These are phyloP conservation scores for Acleris sparsana DNA, from an alignment of 2,888 invertebrate species.

Conservation along the genomic window DNA sequence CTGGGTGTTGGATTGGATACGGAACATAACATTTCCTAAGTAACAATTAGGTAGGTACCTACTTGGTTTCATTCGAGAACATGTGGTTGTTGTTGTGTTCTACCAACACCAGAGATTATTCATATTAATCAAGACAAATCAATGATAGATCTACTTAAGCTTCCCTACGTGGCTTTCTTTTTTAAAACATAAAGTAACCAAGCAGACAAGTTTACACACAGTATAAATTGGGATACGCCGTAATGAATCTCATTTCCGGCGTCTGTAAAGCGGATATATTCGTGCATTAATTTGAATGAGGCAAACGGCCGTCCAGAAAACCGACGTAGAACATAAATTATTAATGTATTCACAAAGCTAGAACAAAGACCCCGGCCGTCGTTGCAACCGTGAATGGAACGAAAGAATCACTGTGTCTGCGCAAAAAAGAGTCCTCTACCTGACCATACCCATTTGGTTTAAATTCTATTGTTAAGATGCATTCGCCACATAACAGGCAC, in stretches of 20 bases:
- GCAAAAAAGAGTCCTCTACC: conserved; percentile 64
- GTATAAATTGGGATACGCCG: background rate
- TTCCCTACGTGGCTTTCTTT: background rate
- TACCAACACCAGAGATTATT: too few relatives aligned
- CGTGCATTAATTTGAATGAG: conserved; percentile 32
- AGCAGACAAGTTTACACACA: background rate
- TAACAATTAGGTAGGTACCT: background rate
- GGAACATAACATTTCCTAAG: background rate
- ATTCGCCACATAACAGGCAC: conserved; percentile 37
- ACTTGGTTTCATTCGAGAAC: conserved; percentile 18
- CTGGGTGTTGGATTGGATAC: conserved; percentile 8
- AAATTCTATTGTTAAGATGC: conserved; percentile 57
- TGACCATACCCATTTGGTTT: conserved; percentile 58
- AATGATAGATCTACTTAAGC: too few relatives aligned
- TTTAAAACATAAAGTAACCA: background rate
- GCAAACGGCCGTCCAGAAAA: conserved; percentile 35
- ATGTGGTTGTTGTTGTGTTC: too few relatives aligned
- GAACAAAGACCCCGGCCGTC: conserved; percentile 52
- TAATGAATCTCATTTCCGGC: conserved; percentile 18
- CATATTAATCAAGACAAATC: too few relatives aligned
- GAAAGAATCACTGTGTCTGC: conserved; percentile 48
- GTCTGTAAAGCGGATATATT: conserved; percentile 30
- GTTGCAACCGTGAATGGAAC: conserved; percentile 56
- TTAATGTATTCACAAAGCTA: conserved; percentile 47
- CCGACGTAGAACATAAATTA: conserved; percentile 36